Conservation (phyloP, 2,797 vertebrate species). For the Sebastes wilsoni region DNA sequence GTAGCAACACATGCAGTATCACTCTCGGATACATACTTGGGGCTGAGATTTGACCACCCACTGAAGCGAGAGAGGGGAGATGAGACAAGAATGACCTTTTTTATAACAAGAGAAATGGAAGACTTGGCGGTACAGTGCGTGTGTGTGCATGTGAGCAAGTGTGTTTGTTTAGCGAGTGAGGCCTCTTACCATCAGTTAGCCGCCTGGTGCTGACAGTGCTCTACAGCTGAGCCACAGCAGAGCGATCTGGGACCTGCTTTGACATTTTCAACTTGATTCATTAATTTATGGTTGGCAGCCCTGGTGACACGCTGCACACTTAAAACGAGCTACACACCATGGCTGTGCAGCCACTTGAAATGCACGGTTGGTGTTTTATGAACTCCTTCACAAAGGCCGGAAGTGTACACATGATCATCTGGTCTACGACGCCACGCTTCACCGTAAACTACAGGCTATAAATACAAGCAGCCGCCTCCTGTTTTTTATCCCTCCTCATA, state of each 20-base stretch:
- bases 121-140: slow-evolving; percentile 35
- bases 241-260: slow-evolving; percentile 70
- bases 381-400: slow-evolving; percentile 40
- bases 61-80: slow-evolving; percentile 39
- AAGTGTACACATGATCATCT: slow-evolving; percentile 7
- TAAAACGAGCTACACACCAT: slow-evolving; percentile 49
- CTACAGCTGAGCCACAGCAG: slow-evolving; percentile 59
- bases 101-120: slow-evolving; percentile 68
- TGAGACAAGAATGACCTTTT: slow-evolving; percentile 77
- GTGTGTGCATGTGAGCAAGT: slow-evolving; percentile 1
- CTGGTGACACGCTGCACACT: slow-evolving; percentile 52
- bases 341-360: slow-evolving; percentile 41
- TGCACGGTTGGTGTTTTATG: slow-evolving; percentile 39
- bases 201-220: slow-evolving; percentile 69
- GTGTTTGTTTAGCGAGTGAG: slow-evolving; percentile 54
- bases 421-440: slow-evolving; percentile 16
- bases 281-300: slow-evolving; percentile 72
- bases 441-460: slow-evolving; percentile 4
- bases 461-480: slow-evolving; percentile 6
- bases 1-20: slow-evolving; percentile 23
- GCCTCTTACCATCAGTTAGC: slow-evolving; percentile 72
- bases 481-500: slow-evolving; percentile 14
- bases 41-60: slow-evolving; percentile 59
- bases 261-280: slow-evolving; percentile 80
- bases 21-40: slow-evolving; percentile 20